phyloP scores from a whole-genome alignment of 1,140 invertebrate genomes.

The Ips typographus region DNA sequence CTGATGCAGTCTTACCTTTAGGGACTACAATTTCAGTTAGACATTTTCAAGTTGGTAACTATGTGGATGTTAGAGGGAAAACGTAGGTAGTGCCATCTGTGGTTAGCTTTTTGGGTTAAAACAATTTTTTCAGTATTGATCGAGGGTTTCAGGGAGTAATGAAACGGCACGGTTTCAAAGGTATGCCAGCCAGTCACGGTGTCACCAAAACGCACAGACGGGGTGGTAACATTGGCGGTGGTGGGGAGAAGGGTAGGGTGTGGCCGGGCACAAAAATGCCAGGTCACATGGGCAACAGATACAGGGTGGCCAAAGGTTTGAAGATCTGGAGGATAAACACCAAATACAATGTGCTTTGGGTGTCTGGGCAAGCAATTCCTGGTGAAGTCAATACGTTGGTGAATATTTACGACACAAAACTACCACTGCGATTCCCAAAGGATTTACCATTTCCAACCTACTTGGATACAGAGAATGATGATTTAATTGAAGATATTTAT shows the following conservation, averaged over 20 bases:
- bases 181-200: conserved; percentile 89
- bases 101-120: conserved; percentile 14
- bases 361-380: conserved; percentile 76
- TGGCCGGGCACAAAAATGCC: conserved; percentile 97
- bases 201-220: conserved; percentile 93
- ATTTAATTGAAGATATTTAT: conserved; percentile 70
- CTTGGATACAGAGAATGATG: conserved; percentile 59
- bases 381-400: conserved; percentile 80
- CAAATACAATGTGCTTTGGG: conserved; percentile 90
- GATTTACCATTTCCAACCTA: conserved; percentile 82
- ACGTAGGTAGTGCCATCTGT: conserved; percentile 67
- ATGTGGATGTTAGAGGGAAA: conserved; percentile 86
- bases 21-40: conserved; percentile 86
- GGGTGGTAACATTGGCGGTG: conserved; percentile 86
- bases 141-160: conserved; percentile 98
- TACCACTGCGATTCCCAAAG: conserved; percentile 62
- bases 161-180: conserved; percentile 94
- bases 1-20: conserved; percentile 81
- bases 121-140: conserved; percentile 67
- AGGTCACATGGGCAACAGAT: conserved; percentile 93
- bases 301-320: conserved; percentile 69
- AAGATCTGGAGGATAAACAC: conserved; percentile 90
- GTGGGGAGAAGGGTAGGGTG: conserved; percentile 79
- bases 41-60: conserved; percentile 91
- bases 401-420: conserved; percentile 78